Evolutionary conservation across 2,113 vertebrate genomes (phyloP), one percentile per base, ranked within the genome.

Genomic region (Sialia sialis): DNA sequence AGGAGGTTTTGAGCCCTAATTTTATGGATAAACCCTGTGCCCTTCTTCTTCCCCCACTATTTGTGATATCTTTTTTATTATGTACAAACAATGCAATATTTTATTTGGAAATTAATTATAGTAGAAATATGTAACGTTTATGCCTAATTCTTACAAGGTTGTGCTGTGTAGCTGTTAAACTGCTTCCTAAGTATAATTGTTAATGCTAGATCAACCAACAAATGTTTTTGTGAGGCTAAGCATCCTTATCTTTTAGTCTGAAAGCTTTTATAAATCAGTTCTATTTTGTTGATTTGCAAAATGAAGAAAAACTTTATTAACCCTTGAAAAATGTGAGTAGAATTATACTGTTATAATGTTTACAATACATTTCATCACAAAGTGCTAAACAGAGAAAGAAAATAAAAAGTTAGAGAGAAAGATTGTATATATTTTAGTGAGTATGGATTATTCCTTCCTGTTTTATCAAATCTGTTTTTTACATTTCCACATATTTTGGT

Each of bases 141-240:
- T 79, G 82, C 64, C 82, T 52, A 56, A 78, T 93, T 60, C 34
- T 95, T 91, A 78, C 72, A 88, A 94, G 74, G 86, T 82, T 84
- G 63, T 93, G 48, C 58, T 88, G 93, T 81, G 72, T 89, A 63
- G 38, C 46, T 81, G 56, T 67, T 87, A 95, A 86, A 87, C 44
- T 93, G 34, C 86, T 94, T 95, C 44, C 34, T 87, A 87, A 92
- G 69, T 49, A 66, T 64, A 80, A 94, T 73, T 94, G 41, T 86
- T 91, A 95, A 86, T 92, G 23, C 43, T 88, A 82, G 29, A 95
- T 86, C 91, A 95, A 90, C 49, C 2, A 0, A 83, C 66, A 96
- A 96, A 97, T 92, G 84, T 95, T 97, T 93, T 76, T 84, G 63
- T 38, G 64, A 93, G 60, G n/a, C 78, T 95, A 67, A 93, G 49